Conservation (phyloP, 2,888 invertebrate species). For the Liopterus haemorrhoidalis region DNA sequence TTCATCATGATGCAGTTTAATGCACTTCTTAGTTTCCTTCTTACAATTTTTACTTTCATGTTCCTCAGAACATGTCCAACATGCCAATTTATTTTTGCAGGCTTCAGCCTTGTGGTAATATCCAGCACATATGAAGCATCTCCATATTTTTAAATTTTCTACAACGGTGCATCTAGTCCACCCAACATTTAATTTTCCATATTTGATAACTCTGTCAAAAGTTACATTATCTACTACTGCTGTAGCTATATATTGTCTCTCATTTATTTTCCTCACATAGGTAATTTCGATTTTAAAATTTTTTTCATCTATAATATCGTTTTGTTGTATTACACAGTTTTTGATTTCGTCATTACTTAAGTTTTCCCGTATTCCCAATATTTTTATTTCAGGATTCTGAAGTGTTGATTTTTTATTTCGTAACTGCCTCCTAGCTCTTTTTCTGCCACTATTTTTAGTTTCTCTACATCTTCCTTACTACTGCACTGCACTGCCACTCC, state of each 20-base stretch:
- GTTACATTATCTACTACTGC: slow-evolving; percentile 1
- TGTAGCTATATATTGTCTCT: background rate
- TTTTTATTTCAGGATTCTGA: slow-evolving; percentile 1
- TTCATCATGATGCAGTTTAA: slow-evolving; percentile 1
- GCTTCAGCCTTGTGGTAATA: background rate
- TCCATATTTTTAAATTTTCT: slow-evolving; percentile 8
- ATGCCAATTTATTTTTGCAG: background rate
- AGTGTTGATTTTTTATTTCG: background rate
- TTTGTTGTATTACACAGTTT: background rate
- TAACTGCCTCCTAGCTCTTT: slow-evolving; percentile 1
- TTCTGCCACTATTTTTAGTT: background rate
- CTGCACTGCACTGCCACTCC: slow-evolving; percentile 4
- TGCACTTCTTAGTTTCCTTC: background rate
- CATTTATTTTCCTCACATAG: background rate
- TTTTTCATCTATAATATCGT: background rate
- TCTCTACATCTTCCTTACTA: background rate
- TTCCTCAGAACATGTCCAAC: background rate
- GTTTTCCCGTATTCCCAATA: background rate
- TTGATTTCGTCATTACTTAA: background rate
- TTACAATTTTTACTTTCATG: too few species aligned
- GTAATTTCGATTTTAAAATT: slow-evolving; percentile 1
- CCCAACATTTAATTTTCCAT: background rate
- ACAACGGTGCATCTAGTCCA: slow-evolving; percentile 3
- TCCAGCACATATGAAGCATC: slow-evolving; percentile 5
- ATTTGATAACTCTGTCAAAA: background rate